Evolutionary conservation across 1,140 invertebrate genomes (phyloP), one percentile per base, ranked within the genome.

Genomic region (Drosophila lacteicornis): DNA sequence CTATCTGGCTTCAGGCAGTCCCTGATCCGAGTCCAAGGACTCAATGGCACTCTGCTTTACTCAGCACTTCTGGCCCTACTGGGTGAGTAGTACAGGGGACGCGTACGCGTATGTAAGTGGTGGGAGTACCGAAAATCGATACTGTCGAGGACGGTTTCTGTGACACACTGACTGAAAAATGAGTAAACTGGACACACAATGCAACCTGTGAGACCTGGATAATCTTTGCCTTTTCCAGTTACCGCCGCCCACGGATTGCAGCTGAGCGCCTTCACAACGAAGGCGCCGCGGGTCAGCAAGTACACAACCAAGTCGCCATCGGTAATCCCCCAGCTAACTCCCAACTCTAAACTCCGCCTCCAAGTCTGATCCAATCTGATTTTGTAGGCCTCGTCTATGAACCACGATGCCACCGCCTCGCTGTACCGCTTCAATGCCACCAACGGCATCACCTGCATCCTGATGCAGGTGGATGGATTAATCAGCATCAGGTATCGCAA

Each of bases 401-500:
- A 92, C 58, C 92, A 86, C 33, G 91, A 92, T 76, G 84, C 88
- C 25, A 92, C 92, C 76, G 93, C 94, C 11, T 95, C 95, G 0
- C 92, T 95, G 2, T 96, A 96, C 85, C 94, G 95, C 13, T 92
- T 96, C 3, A 94, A 94, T 76, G 93, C 94, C 19, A 93, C 94
- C 65, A 94, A 94, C 46, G 95, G 95, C 4, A 94, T 95, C 71
- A 95, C 95, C 15, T 96, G 95, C 68, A 95, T 96, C 45, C 65
- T 92, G 7, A 91, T 92, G 75, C 95, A 95, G 67, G 95, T 95
- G 27, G 95, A 96, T 78, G 95, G 95, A 0, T 74, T 96, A 1
- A 93, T 96, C 22, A 94, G 94, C 51, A 94, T 96, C 61, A 94
- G 95, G 27, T 96, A 95, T 85, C 93, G 94, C 3, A 95, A 95